phyloP scores from a whole-genome alignment of 2,113 vertebrate genomes.

The Saccopteryx bilineata region DNA sequence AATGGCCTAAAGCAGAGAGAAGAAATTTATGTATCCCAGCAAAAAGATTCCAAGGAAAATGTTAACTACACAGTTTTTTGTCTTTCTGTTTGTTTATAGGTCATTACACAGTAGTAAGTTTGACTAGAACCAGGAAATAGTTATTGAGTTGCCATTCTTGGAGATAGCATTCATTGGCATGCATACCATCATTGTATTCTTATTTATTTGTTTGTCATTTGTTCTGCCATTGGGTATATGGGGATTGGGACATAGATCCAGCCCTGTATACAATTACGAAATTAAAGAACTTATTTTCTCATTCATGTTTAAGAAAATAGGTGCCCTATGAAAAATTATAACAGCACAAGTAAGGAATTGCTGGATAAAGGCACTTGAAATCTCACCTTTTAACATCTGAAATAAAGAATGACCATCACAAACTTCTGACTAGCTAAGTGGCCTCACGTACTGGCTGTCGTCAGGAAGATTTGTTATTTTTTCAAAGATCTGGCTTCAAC shows the following conservation, averaged over 20 bases:
- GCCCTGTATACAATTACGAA: background rate
- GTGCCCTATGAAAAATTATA: fast-evolving
- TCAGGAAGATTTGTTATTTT: background rate
- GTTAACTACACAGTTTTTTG: background rate
- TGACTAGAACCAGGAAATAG: background rate
- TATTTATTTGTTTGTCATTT: slow-evolving; percentile 25
- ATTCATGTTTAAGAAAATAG: background rate
- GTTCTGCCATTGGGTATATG: background rate
- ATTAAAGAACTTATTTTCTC: background rate
- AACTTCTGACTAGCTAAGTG: background rate
- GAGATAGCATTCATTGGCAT: background rate
- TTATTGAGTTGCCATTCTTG: background rate
- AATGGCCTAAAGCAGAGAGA: background rate
- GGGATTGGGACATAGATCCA: background rate
- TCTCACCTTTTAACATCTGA: background rate
- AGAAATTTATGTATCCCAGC: background rate
- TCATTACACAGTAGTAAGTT: background rate
- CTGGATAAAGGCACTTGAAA: background rate
- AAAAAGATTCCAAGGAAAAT: background rate
- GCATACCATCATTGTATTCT: background rate
- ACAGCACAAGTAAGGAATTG: background rate
- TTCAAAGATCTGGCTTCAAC: background rate
- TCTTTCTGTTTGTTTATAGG: background rate
- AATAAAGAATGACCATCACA: background rate
- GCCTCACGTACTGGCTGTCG: background rate